phyloP scores from a whole-genome alignment of 2,888 invertebrate genomes.

The Dorcus hopei region DNA sequence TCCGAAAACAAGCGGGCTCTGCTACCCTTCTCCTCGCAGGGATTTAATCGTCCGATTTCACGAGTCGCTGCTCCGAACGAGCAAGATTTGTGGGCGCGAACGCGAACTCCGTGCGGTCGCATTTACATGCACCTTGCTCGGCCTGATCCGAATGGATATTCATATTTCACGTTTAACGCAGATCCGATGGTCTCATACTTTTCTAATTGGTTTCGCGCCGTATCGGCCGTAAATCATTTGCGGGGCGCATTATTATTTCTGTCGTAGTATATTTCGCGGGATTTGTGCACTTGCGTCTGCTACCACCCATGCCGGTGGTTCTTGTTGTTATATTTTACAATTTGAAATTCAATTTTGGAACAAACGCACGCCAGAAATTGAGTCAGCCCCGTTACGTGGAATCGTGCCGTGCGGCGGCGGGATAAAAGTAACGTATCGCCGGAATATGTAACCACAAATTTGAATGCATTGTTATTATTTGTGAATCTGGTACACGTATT shows the following conservation, averaged over 20 bases:
- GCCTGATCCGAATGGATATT: conserved; percentile 32
- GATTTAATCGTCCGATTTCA: conserved; percentile 36
- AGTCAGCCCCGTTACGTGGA: not conserved
- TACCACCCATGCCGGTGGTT: not conserved
- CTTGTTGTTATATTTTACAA: conserved; percentile 12
- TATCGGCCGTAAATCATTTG: conserved; percentile 19
- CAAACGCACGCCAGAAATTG: conserved; percentile 1
- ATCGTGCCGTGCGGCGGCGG: not conserved
- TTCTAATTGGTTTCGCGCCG: conserved; percentile 35
- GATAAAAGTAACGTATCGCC: too few relatives aligned
- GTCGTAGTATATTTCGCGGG: conserved; percentile 14
- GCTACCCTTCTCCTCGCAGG: conserved; percentile 15
- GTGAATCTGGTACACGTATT: too few relatives aligned
- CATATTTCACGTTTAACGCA: conserved; percentile 34
- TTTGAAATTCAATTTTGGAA: conserved; percentile 7
- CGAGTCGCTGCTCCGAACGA: conserved; percentile 31
- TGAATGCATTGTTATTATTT: too few relatives aligned
- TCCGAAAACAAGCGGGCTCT: conserved; percentile 15
- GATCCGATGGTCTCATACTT: conserved; percentile 32
- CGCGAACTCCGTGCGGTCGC: conserved; percentile 19
- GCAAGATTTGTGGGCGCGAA: conserved; percentile 32
- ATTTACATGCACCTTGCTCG: conserved; percentile 27
- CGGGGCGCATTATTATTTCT: conserved; percentile 13
- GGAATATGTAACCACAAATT: too few relatives aligned
- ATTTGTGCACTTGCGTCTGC: not conserved